Evolutionary conservation across 2,113 vertebrate genomes (phyloP), one percentile per base, ranked within the genome.

Genomic region (Tamias sibiricus): DNA sequence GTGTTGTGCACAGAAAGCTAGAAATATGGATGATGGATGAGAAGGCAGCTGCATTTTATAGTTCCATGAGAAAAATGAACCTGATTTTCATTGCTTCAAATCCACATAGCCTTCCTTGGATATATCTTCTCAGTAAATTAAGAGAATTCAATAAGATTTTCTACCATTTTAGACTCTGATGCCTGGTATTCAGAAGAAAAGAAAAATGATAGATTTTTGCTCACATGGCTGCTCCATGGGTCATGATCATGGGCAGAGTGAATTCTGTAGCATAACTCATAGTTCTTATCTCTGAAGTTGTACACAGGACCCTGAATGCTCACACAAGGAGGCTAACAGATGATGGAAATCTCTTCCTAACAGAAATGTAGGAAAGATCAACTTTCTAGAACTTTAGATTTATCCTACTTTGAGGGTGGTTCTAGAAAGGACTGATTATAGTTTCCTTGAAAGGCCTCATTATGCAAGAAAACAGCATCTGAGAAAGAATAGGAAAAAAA

Each of bases 51-150:
- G 28, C 28, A 62, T 87, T 90, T 97, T 87, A 95, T 7, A 90
- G 32, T 54, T 94, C 57, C 28, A 35, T 44, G 54, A 93, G 71
- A 75, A 96, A 96, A 96, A 79, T 74, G 35, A 93, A 84, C 49
- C 96, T 87, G 81, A 72, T 92, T 92, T 90, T 80, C 90, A 94
- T 66, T 44, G 19, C 32, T 90, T 94, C 47, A 30, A 64, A 62
- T 92, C 81, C n/a, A 94, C 26, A 24, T 62, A 57, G 75, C 4
- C 59, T 80, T 92, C 64, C 71, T 87, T 57, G 17, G 35, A 87
- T 95, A 75, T 74, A 37, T 28, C 49, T 91, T 92, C 35, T 57
- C 0, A 1, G 52, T 84, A 91, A 92, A 84, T 83, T 76, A 91
- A 37, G 72, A 97, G 17, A 82, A 74, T 82, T 79, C 91, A 42